Evolutionary conservation across 2,888 invertebrate genomes (phyloP).

Genomic region (Euzetes globulus): DNA sequence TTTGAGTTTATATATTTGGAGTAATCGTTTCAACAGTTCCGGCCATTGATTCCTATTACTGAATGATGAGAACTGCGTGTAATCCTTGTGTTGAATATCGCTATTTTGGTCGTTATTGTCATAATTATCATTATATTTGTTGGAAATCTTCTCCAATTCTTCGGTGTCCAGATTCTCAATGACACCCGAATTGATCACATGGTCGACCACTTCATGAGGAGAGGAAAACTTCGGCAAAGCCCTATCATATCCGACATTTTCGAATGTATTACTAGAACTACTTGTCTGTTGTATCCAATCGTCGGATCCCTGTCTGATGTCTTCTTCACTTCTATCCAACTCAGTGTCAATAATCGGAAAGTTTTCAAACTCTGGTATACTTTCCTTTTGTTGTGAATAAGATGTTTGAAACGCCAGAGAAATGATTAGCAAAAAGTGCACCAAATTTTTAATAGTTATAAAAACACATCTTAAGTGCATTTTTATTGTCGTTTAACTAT

Average conservation of each 20-base stretch:
- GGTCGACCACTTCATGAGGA: background rate
- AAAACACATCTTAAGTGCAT: slow-evolving; percentile 11
- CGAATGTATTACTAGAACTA: background rate
- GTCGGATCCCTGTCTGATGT: background rate
- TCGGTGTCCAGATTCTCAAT: background rate
- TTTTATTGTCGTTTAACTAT: background rate
- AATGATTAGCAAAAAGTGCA: slow-evolving; percentile 5
- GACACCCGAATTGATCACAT: slow-evolving; percentile 5
- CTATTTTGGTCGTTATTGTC: background rate
- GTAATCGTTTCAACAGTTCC: background rate
- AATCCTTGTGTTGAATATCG: background rate
- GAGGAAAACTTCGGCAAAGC: background rate
- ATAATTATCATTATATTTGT: background rate
- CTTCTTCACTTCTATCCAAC: background rate
- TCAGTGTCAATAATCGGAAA: background rate
- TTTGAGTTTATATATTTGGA: background rate
- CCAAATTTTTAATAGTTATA: background rate
- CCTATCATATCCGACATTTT: background rate
- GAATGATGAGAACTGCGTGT: background rate
- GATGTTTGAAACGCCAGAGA: background rate
- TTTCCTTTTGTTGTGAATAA: slow-evolving; percentile 5
- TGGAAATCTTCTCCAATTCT: background rate
- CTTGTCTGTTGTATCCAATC: background rate
- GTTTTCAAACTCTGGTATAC: slow-evolving; percentile 1
- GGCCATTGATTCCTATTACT: background rate